Base-by-base conservation (phyloP, 2,888 invertebrate genomes). In the Sericinus montela region DNA sequence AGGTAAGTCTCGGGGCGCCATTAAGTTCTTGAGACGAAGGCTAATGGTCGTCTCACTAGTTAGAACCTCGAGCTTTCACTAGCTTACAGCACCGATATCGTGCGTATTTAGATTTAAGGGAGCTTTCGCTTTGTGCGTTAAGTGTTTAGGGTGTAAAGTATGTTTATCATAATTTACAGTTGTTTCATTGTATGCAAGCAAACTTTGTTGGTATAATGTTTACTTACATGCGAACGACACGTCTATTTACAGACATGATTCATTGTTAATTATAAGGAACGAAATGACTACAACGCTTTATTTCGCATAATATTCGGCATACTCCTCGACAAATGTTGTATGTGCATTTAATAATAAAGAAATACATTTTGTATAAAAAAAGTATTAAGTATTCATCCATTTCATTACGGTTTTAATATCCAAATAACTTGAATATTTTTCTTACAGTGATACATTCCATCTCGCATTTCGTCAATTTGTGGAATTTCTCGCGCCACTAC, bases 401-500 rank as follows among this genome's bases (percentile, higher is more conserved):
- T n/a, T n/a, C n/a, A n/a, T n/a, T n/a, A n/a, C n/a, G n/a, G n/a
- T n/a, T n/a, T n/a, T n/a, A n/a, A n/a, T n/a, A n/a, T n/a, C 5
- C 19, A 19, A 19, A 19, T 19, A 19, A 19, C n/a, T n/a, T n/a
- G n/a, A 19, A 19, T 19, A 19, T 19, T 25, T 55, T 54, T 47
- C 47, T 74, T 84, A 38, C 81, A 91, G 91, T 87, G 59, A 64
- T 87, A 65, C 91, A 91, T 76, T 87, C 90, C 60, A 72, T 79
- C 57, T 90, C 90, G 39, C 91, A 91, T 67, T 80, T 89, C 56
- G 74, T 82, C 51, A 91, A 91, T 72, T 78, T 90, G 58, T 82
- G 87, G 79, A 90, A 90, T 72, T 91, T 90, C 73, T 90, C 90
- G 34, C 75, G 77, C 56, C 72, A 81, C 56, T 91, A 83, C 75